Conservation (phyloP, 2,888 invertebrate genomes). For the Hipparchia semele region DNA sequence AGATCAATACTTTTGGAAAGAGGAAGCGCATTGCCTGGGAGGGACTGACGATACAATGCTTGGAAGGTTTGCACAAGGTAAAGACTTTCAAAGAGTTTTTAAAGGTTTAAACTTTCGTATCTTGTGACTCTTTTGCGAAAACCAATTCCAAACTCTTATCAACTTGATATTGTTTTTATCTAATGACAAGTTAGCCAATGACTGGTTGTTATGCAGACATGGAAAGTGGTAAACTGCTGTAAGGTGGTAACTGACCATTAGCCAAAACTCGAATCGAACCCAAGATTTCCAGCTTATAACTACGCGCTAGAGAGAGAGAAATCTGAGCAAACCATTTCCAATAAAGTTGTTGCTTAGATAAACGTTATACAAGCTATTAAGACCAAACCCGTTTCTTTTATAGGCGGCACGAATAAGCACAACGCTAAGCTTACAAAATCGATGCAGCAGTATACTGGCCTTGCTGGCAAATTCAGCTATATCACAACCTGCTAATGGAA, state of each 20-base stretch:
- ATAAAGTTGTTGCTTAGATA: not conserved
- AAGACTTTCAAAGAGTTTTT: not conserved
- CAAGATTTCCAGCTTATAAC: too few species aligned
- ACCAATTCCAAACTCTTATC: too few species aligned
- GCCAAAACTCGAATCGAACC: too few species aligned
- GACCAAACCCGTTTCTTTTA: constrained; percentile 34
- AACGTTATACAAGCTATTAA: too few species aligned
- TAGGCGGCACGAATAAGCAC: constrained; percentile 95
- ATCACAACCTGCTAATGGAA: constrained; percentile 88
- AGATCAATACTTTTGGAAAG: constrained; percentile 75
- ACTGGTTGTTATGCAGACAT: too few species aligned
- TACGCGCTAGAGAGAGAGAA: too few species aligned
- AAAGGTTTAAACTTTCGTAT: not conserved
- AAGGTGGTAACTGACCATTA: too few species aligned
- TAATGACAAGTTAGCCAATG: too few species aligned
- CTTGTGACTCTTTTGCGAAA: not conserved
- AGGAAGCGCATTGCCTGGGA: constrained; percentile 82
- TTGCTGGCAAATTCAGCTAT: constrained; percentile 95
- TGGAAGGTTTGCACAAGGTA: constrained; percentile 95
- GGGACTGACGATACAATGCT: constrained; percentile 91
- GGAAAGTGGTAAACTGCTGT: too few species aligned
- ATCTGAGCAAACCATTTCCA: too few species aligned
- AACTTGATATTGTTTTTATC: too few species aligned
- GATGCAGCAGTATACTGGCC: constrained; percentile 95
- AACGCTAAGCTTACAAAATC: constrained; percentile 92